Conservation (phyloP, 2,113 vertebrate genomes). For the Onychostruthus taczanowskii region DNA sequence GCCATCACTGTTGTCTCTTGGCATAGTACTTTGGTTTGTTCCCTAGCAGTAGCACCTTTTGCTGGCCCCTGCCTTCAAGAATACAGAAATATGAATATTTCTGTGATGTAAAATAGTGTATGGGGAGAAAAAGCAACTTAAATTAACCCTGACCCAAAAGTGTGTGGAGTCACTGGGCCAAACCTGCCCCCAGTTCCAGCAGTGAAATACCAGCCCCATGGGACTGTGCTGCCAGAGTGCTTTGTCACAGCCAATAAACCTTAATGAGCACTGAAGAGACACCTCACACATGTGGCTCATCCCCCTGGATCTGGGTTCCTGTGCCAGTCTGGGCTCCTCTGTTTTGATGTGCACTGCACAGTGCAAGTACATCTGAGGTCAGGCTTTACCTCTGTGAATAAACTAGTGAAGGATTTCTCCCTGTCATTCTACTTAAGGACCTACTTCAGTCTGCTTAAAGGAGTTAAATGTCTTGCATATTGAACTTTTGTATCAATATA, state of each 20-base stretch:
- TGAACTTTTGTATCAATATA: not conserved
- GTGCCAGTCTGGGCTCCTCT: not conserved
- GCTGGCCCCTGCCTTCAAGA: not conserved
- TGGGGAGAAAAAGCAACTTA: not conserved
- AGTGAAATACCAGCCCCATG: not conserved
- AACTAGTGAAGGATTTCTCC: not conserved
- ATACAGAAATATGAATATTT: not conserved
- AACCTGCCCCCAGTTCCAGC: not conserved
- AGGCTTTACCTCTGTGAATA: not conserved
- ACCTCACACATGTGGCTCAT: not conserved
- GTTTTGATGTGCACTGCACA: accelerated
- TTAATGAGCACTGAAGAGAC: not conserved
- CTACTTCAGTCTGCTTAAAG: not conserved
- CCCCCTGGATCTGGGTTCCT: not conserved
- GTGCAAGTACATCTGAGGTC: not conserved
- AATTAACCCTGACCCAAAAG: not conserved
- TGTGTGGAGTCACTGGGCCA: not conserved
- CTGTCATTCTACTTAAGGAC: not conserved
- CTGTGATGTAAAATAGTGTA: not conserved
- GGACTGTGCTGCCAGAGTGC: not conserved
- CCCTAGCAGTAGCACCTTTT: not conserved
- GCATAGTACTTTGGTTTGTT: not conserved
- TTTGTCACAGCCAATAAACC: not conserved
- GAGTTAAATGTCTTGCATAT: not conserved
- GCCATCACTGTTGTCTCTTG: not conserved